Evolutionary conservation across 2,113 vertebrate species (phyloP), one percentile per base, ranked within the genome.

Genomic region (Hyperopisus bebe): DNA sequence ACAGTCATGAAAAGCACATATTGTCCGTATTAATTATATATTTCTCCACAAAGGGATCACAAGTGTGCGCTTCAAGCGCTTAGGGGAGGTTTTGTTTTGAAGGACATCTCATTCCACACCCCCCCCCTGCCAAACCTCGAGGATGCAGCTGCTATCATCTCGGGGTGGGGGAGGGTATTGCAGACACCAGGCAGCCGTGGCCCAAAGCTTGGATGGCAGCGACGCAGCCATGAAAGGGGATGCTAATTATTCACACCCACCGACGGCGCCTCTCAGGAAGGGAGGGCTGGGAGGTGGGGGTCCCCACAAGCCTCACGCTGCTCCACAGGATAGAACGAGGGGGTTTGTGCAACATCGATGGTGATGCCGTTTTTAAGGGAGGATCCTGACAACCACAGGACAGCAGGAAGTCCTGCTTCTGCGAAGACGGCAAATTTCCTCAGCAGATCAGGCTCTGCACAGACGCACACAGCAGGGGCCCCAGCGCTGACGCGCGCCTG

Each of bases 121-220:
- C 90, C 47, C 27, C 55, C 51, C 31, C 58, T 89, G 91, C 86
- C 90, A 92, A 90, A 92, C 90, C 47, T 86, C 90, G 90, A 91
- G 70, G 90, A 84, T 74, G 87, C 92, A 93, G 91, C 92, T 94
- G 92, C 89, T 55, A 88, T 87, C 91, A 92, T 51, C 35, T 44
- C 70, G 86, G n/a, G 83, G 88, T 70, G 27, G 17, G 86, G 39
- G 42, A 44, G 89, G 90, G 84, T 90, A 90, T 88, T 55, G 31
- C 53, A 74, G 77, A 62, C 48, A 21, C 24, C 19, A 88, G 88
- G 80, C 70, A 39, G 46, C n/a, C 24, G 5, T 47, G 48, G 31
- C 46, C 17, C 27, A 19, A 10, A 31, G 90, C 86, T 82, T 83
- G 58, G 66, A 89, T 82, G 39, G 80, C 46, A 86, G 55, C 88